A percentile compares a stretch with the other conserved stretches of the same genome.
These are phyloP conservation scores for Silurus aristotelis DNA, from an alignment of 2,797 vertebrate genomes.

Conservation along the genomic window DNA sequence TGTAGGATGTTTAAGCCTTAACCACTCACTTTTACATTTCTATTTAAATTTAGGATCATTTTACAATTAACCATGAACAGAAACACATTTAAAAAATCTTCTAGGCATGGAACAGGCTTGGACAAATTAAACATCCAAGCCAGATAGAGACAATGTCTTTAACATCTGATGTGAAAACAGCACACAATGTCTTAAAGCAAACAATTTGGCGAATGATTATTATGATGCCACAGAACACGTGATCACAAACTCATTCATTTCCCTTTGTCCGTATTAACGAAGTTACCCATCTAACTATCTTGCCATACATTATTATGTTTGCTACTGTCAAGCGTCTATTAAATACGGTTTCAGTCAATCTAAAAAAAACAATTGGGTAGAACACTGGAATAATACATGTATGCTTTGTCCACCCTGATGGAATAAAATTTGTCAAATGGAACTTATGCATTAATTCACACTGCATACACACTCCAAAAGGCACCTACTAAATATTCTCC, in stretches of 20 bases:
- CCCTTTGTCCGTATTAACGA: background rate
- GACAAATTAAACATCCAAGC: background rate
- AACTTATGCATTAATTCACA: background rate
- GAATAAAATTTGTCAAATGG: background rate
- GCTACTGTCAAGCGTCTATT: background rate
- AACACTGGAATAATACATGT: background rate
- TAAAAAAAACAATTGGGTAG: background rate
- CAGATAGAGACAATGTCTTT: background rate
- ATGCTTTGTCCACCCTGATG: background rate
- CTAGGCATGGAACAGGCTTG: background rate
- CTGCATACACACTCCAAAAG: conserved; percentile 7
- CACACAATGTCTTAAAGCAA: background rate
- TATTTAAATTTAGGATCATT: background rate
- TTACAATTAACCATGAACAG: background rate
- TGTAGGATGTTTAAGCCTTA: background rate
- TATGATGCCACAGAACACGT: background rate
- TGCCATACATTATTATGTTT: background rate
- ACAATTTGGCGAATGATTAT: background rate
- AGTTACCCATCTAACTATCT: background rate
- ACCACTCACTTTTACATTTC: background rate
- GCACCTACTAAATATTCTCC: background rate
- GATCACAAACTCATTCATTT: background rate
- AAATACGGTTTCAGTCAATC: background rate
- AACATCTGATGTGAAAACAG: background rate
- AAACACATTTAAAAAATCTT: background rate